phyloP scores from a whole-genome alignment of 2,113 vertebrate genomes.

The Etia nguti region DNA sequence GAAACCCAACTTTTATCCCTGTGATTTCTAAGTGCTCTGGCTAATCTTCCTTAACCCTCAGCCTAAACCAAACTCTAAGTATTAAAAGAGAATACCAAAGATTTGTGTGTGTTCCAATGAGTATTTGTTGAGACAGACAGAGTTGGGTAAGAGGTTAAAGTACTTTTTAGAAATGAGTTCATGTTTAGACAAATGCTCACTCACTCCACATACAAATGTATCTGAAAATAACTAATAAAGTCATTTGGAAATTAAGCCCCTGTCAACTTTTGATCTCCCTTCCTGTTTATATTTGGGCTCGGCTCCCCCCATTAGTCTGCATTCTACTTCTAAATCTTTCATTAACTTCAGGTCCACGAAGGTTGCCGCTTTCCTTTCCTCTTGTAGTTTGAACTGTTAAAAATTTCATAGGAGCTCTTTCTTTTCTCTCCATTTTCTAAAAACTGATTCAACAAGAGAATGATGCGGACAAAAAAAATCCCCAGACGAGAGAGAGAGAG shows the following conservation, averaged over 20 bases:
- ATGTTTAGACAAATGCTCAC: neutral
- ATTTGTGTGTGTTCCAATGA: neutral
- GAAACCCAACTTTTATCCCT: neutral
- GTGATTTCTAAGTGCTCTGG: neutral
- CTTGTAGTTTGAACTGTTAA: slow-evolving; percentile 50
- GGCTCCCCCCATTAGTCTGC: neutral
- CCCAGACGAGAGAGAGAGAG: neutral
- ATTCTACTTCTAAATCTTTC: slow-evolving; percentile 44
- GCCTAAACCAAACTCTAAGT: neutral
- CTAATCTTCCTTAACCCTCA: neutral
- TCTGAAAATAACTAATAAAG: neutral
- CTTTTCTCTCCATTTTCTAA: slow-evolving; percentile 47
- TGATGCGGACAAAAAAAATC: neutral
- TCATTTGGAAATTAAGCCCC: neutral
- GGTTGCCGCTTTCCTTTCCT: slow-evolving; percentile 16
- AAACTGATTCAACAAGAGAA: slow-evolving; percentile 9
- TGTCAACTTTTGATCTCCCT: neutral
- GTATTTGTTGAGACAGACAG: neutral
- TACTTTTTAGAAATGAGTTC: neutral
- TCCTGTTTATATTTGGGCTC: slow-evolving; percentile 11
- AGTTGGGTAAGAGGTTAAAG: neutral
- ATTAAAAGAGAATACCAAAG: neutral
- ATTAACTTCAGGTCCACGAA: slow-evolving; percentile 25
- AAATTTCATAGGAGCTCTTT: slow-evolving; percentile 52
- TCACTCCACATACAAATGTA: neutral